Base-by-base conservation (phyloP, 2,888 invertebrate genomes). In the Miltochrista miniata region DNA sequence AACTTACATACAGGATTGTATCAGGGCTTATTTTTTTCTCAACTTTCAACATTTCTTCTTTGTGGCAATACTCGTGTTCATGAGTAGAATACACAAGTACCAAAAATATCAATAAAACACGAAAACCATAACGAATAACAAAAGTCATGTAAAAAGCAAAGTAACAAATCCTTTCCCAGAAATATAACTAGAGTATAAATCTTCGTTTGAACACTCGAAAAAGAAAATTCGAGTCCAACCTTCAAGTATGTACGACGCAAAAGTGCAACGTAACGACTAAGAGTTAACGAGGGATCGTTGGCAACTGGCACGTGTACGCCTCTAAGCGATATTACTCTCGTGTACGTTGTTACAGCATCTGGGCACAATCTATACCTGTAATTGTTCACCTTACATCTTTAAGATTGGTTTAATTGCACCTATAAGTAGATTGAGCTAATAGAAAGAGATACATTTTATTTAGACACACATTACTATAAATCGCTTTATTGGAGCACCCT, bases 221-320 rank as follows among this genome's bases (percentile, higher is more conserved):
- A n/a, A 38, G 30, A 38, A 38, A 38, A 38, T 31, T 41, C 42
- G 45, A 45, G 33, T 46, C 39, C 34, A n/a, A 13, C 38, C 45
- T 38, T 30, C 30, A 14, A 34, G 49, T 31, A n/a, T n/a, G n/a
- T n/a, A 35, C 14, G 37, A 38, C 35, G 65, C 67, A 56, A 69
- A 66, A 66, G 69, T 66, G 64, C 64, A 67, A 55, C 51, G 63
- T 64, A 72, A 69, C 73, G 62, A 57, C 41, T 46, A 35, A 52
- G 13, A 64, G 55, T 67, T 72, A 74, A 72, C 73, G 73, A 74
- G 68, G 57, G 56, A 61, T 67, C 73, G 61, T 70, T 67, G 49
- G 48, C 64, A 58, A 60, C 69, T 67, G 49, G 48, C 64, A 58
- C 63, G 67, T 67, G 61, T 56, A 31, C 48, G 37, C 13, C 33